A percentile compares a stretch with the other conserved stretches of the same genome.
Conservation (phyloP, 2,797 vertebrate genomes). For the Sebastes taczanowskii region DNA sequence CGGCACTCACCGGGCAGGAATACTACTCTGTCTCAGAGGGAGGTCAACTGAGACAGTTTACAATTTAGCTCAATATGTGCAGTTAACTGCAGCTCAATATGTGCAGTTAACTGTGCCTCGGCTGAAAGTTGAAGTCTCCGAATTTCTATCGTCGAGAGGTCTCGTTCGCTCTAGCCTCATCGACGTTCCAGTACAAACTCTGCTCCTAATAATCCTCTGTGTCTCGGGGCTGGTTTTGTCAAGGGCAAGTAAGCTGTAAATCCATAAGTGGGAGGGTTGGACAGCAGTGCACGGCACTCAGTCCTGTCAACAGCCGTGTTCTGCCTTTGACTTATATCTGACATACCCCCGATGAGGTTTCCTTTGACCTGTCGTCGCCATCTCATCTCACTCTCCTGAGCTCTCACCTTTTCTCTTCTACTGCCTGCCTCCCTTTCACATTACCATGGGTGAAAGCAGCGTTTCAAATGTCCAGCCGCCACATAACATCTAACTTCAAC, state of each 20-base stretch:
- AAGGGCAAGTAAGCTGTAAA: slow-evolving; percentile 47
- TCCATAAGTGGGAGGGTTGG: slow-evolving; percentile 14
- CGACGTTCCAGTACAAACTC: background rate
- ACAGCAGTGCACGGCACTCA: background rate
- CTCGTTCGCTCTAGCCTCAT: background rate
- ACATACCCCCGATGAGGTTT: slow-evolving; percentile 38
- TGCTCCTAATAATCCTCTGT: background rate
- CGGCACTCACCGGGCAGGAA: slow-evolving; percentile 18
- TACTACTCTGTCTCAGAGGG: slow-evolving; percentile 22
- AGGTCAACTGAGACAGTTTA: slow-evolving; percentile 43
- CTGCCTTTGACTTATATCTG: slow-evolving; percentile 36
- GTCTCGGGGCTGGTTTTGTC: slow-evolving; percentile 27
- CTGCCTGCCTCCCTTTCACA: background rate
- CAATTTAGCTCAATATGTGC: slow-evolving; percentile 21
- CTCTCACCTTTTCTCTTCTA: background rate
- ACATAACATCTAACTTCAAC: background rate
- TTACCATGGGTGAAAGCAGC: background rate
- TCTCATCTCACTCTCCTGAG: background rate
- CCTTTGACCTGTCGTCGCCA: slow-evolving; percentile 24
- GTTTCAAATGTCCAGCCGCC: background rate
- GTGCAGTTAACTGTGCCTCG: background rate
- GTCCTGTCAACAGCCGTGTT: slow-evolving; percentile 24
- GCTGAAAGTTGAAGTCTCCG: slow-evolving; percentile 6
- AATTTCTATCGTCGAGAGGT: background rate
- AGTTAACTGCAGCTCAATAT: slow-evolving; percentile 9